A percentile compares a stretch with the other conserved stretches of the same genome.
phyloP scores from a whole-genome alignment of 53 echinoderm and acorn worm genomes.

The Zoroaster sp. region DNA sequence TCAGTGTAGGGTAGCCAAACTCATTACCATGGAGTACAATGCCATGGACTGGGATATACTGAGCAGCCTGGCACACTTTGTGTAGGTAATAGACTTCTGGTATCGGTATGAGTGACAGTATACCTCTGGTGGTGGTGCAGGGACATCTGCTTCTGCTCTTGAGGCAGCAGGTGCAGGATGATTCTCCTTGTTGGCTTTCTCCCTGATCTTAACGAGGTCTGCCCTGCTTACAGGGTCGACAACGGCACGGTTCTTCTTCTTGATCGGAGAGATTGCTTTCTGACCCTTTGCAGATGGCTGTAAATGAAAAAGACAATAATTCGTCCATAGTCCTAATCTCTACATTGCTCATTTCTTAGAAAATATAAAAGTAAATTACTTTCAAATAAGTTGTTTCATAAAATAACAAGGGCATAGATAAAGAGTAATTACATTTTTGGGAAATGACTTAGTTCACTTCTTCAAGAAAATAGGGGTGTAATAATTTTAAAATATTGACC shows the following conservation, averaged over 20 bases:
- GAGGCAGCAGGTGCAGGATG: not conserved
- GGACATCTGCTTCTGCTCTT: not conserved
- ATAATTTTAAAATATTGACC: too few relatives aligned
- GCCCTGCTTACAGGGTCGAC: not conserved
- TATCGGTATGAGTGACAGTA: not conserved
- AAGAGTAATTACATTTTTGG: too few relatives aligned
- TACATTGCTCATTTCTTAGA: too few relatives aligned
- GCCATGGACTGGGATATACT: not conserved
- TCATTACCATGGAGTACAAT: too few relatives aligned
- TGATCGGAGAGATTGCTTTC: constrained; percentile 8
- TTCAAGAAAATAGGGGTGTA: too few relatives aligned
- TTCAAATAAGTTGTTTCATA: too few relatives aligned
- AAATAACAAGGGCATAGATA: too few relatives aligned
- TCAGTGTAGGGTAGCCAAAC: too few relatives aligned
- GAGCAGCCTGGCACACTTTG: not conserved
- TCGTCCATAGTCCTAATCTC: too few relatives aligned
- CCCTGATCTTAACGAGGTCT: constrained; percentile 13
- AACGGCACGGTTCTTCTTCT: constrained; percentile 25
- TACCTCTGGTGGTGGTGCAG: constrained; percentile 33
- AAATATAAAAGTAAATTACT: too few relatives aligned
- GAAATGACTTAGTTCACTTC: too few relatives aligned
- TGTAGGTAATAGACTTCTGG: not conserved
- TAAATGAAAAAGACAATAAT: not conserved
- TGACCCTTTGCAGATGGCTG: constrained; percentile 21
- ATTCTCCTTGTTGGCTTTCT: constrained; percentile 49